A percentile compares a stretch with the other conserved stretches of the same genome.
phyloP scores from a whole-genome alignment of 2,888 invertebrate genomes.

The Aquatica leii region DNA sequence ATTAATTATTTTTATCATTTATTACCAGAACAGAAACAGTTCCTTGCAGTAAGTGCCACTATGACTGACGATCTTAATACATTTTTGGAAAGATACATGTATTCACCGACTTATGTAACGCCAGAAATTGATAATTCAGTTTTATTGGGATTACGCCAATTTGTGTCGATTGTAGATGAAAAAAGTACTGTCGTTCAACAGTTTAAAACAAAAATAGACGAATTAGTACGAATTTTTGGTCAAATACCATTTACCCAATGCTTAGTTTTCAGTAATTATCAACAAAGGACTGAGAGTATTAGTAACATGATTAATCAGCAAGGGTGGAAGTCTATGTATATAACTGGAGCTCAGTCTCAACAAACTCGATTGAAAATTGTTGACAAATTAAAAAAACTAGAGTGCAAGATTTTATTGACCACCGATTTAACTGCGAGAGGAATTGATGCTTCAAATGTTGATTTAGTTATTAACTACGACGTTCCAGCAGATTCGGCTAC shows the following conservation, averaged over 20 bases:
- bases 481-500: conserved; percentile 80
- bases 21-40: conserved; percentile 82
- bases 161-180: conserved; percentile 69
- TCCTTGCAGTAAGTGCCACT: conserved; percentile 93
- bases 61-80: conserved; percentile 79
- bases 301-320: conserved; percentile 73
- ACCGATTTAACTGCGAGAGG: conserved; percentile 94
- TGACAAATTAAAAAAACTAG: conserved; percentile 78
- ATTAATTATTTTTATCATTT: conserved; percentile 80
- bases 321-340: conserved; percentile 81
- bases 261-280: conserved; percentile 89
- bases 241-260: conserved; percentile 86
- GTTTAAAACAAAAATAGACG: conserved; percentile 71
- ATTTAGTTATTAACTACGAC: conserved; percentile 93
- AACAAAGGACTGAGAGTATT: conserved; percentile 82
- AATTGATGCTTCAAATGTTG: conserved; percentile 92
- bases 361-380: conserved; percentile 78
- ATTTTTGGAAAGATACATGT: conserved; percentile 79
- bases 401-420: conserved; percentile 85
- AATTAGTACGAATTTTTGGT: conserved; percentile 73
- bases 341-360: conserved; percentile 85
- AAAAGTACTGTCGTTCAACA: conserved; percentile 72
- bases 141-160: conserved; percentile 84
- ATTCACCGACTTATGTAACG: conserved; percentile 77
- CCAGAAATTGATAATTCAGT: conserved; percentile 74